Base-by-base conservation (phyloP, 1,140 invertebrate genomes). In the Papilio dardanus region DNA sequence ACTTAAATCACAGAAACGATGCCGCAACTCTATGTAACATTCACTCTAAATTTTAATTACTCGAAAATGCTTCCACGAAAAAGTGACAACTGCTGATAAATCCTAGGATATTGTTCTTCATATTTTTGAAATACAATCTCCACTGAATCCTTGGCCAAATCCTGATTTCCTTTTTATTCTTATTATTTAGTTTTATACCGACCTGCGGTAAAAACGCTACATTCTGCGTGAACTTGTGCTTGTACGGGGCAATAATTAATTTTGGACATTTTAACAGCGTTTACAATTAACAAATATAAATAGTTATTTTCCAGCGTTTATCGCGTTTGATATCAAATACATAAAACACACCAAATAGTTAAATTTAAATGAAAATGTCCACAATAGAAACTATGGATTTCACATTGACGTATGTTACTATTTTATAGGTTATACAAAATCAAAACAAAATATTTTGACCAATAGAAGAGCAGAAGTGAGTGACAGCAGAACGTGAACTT, bases 391-490 rank as follows among this genome's bases (percentile, higher is more conserved):
- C 35, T 40, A 75, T 76, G 31, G 40, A 71, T 71, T 71, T 46
- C 40, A 42, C 40, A 71, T 71, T 71, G 68, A 71, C 40, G 16
- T 68, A 42, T 74, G 58, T 74, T 71, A 71, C 73, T 73, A 74
- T 78, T 74, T 86, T 87, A 74, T 80, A 82, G 83, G 79, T 83
- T 82, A 80, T 37, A 83, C 76, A 78, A 50, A 90, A 89, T 77
- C 86, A 92, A 90, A 92, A 92, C 91, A 92, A 87, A 80, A 81
- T 78, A 88, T 83, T 84, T 80, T 67, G 31, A 81, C 91, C 88
- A 91, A 92, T 91, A 82, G 78, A 28, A 79, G 37, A 21, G 30
- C 24, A 58, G 46, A 28, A 75, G 81, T 76, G 74, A 76, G 73
- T 76, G 77, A 79, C 78, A 86, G 76, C 80, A 42, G 73, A 76